phyloP scores from a whole-genome alignment of 2,113 vertebrate genomes.

The Oceanites oceanicus region DNA sequence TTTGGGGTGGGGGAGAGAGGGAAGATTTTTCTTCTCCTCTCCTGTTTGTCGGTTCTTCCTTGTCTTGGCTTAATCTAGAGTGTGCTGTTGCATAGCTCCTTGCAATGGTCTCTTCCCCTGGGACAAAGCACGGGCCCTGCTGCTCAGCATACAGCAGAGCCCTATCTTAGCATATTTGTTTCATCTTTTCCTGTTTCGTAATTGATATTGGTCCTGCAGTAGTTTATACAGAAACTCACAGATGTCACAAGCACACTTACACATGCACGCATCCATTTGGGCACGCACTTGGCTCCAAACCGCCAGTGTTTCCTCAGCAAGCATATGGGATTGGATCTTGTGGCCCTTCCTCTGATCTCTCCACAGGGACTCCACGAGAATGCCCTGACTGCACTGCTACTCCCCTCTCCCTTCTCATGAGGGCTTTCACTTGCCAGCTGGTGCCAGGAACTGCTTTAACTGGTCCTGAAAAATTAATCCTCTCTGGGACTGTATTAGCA shows the following conservation, averaged over 20 bases:
- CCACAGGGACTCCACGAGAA: background rate
- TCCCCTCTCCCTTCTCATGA: background rate
- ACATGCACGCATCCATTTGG: background rate
- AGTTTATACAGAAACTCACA: background rate
- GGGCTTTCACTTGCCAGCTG: background rate
- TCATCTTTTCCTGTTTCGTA: background rate
- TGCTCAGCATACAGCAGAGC: background rate
- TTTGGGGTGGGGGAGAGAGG: fast-evolving
- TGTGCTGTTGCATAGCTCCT: background rate
- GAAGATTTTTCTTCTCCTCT: background rate
- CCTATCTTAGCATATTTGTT: background rate
- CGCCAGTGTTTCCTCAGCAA: background rate
- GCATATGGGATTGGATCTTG: background rate
- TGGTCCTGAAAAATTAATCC: conserved; percentile 7
- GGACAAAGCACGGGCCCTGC: background rate
- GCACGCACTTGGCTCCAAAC: background rate
- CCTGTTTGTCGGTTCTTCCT: background rate
- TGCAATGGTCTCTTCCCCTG: background rate
- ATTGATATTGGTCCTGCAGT: background rate
- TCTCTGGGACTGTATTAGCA: background rate
- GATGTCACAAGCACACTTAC: background rate
- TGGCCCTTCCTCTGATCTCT: background rate
- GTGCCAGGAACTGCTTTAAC: background rate
- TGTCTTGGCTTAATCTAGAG: background rate
- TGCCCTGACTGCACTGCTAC: background rate